Conservation (phyloP, 2,888 invertebrate genomes). For the Trypoxylon attenuatum region DNA sequence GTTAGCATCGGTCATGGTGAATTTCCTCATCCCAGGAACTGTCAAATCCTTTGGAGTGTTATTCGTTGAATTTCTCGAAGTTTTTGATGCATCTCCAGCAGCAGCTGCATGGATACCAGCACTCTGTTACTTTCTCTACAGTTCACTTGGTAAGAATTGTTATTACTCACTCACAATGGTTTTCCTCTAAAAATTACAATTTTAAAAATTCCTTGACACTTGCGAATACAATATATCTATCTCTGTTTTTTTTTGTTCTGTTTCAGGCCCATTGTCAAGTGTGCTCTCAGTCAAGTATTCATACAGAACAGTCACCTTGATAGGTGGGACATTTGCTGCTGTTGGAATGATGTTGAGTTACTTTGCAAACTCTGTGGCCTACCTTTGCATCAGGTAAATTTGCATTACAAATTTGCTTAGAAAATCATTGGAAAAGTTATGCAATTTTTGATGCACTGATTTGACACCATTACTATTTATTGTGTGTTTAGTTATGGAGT, state of each 20-base stretch:
- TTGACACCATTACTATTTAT: too few relatives aligned
- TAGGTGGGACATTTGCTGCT: slow-evolving; percentile 89
- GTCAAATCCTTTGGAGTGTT: slow-evolving; percentile 92
- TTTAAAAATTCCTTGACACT: too few relatives aligned
- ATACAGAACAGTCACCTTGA: slow-evolving; percentile 87
- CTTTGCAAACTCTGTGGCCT: slow-evolving; percentile 86
- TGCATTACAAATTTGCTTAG: background rate
- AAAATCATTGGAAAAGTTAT: background rate
- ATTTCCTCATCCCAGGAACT: slow-evolving; percentile 89
- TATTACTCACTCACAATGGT: background rate
- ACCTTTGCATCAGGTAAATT: slow-evolving; percentile 85
- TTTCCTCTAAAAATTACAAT: too few relatives aligned
- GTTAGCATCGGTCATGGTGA: slow-evolving; percentile 84
- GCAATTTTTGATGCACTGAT: too few relatives aligned
- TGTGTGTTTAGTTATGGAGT: slow-evolving; percentile 82
- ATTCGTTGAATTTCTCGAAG: slow-evolving; percentile 87
- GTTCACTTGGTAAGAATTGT: slow-evolving; percentile 84
- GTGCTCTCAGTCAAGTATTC: slow-evolving; percentile 90
- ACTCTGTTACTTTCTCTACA: slow-evolving; percentile 90
- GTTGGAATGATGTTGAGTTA: slow-evolving; percentile 89
- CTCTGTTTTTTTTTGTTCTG: background rate
- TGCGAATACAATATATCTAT: background rate
- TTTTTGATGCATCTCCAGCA: slow-evolving; percentile 83
- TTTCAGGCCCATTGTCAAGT: slow-evolving; percentile 88
- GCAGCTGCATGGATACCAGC: slow-evolving; percentile 91